Conservation (phyloP, 2,113 vertebrate species). For the Willisornis vidua region DNA sequence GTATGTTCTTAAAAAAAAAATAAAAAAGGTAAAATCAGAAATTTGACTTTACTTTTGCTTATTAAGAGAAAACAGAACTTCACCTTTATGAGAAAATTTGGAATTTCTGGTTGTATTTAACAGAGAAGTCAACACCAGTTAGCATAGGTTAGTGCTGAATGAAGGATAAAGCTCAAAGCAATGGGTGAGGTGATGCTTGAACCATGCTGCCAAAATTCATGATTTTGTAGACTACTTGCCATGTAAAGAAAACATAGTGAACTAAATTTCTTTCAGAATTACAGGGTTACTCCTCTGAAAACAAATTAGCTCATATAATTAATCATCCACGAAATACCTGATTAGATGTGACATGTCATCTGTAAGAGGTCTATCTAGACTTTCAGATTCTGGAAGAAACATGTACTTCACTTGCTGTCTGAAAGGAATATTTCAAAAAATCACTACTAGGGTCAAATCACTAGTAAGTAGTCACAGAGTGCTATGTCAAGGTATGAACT, state of each 20-base stretch:
- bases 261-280: not conserved
- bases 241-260: not conserved
- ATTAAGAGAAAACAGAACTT: not conserved
- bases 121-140: not conserved
- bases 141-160: not conserved
- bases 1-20: not conserved
- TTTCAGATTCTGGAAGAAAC: not conserved
- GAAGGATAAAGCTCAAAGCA: not conserved
- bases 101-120: not conserved
- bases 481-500: not conserved
- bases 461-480: not conserved
- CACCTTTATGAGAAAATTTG: not conserved
- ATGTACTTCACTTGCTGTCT: not conserved
- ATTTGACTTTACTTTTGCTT: not conserved
- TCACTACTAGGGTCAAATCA: not conserved
- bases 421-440: not conserved
- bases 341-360: not conserved
- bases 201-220: rapidly evolving
- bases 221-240: rapidly evolving
- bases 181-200: not conserved
- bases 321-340: not conserved
- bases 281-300: not conserved
- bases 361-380: not conserved
- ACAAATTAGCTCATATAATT: not conserved
- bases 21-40: not conserved